Evolutionary conservation across 2,113 vertebrate genomes (phyloP), one percentile per base, ranked within the genome.

Genomic region (Sander lucioperca): DNA sequence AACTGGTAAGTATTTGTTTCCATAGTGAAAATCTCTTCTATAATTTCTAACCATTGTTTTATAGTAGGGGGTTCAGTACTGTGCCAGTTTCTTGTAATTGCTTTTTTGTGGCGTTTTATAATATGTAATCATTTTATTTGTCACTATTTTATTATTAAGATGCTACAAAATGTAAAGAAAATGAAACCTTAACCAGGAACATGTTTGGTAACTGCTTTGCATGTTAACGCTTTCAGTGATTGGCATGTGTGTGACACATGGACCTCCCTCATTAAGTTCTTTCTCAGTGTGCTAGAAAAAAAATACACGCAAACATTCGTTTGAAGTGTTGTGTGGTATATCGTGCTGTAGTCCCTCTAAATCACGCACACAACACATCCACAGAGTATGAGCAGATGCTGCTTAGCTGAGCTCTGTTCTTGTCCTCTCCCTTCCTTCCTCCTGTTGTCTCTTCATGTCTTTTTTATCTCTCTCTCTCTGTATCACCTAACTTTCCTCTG

Each of bases 181-280:
- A 43, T 58, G 1, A 9, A 11, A 21, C 30, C 5, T 6, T 6
- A 70, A n/a, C 12, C 19, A 27, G 30, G 13, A 65, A 19, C 16
- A 2, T 71, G 66, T 74, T 43, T 18, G 64, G 7, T 72, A 67
- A 50, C 36, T 15, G 43, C 19, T 43, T 68, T 67, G 80, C 79
- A 59, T 80, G 70, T 47, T 36, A 74, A 62, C 48, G 19, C 54
- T 43, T 27, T 77, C 21, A 79, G 62, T 51, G 67, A 71, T 43
- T 53, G 58, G 39, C 45, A 51, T 86, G 74, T 80, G 74, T 75
- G 67, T 50, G 66, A 45, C 83, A 85, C 79, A 86, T 88, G 89
- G 79, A 61, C 80, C 72, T 84, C 59, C 47, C 54, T 79, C 69
- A 79, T 77, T 85, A 79, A 57, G 58, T 63, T 36, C 15, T 9